Conservation (phyloP, 2,888 invertebrate species). For the Hypomecis atomaria region DNA sequence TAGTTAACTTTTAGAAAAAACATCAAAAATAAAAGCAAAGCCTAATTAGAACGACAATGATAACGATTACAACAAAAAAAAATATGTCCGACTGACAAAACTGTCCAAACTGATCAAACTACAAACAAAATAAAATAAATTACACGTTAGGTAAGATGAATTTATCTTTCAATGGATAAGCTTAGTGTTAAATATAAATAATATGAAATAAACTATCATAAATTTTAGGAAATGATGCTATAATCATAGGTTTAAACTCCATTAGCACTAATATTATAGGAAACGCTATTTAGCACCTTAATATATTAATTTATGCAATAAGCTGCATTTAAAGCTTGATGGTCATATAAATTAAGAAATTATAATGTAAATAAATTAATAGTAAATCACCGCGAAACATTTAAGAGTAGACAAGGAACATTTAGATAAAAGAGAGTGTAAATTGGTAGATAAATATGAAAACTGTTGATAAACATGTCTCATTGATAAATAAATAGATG, state of each 20-base stretch:
- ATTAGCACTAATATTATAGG: conserved; percentile 26
- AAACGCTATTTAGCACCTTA: conserved; percentile 33
- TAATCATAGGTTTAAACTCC: conserved; percentile 16
- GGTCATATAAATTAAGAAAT: conserved; percentile 35
- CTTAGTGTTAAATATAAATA: too few species aligned
- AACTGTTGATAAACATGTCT: conserved; percentile 34
- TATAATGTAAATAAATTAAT: conserved; percentile 25
- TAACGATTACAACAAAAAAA: too few species aligned
- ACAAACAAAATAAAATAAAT: too few species aligned
- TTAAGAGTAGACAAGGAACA: conserved; percentile 30
- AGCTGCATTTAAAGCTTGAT: conserved; percentile 37
- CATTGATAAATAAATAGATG: conserved; percentile 8
- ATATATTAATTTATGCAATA: conserved; percentile 41
- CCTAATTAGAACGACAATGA: too few species aligned
- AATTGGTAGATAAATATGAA: conserved; percentile 34
- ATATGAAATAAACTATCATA: too few species aligned
- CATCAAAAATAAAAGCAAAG: too few species aligned
- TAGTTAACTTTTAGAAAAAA: too few species aligned
- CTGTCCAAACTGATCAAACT: too few species aligned
- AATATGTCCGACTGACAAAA: too few species aligned
- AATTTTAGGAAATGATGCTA: not conserved
- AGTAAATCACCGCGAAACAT: conserved; percentile 28
- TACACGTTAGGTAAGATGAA: too few species aligned
- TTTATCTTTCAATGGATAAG: too few species aligned
- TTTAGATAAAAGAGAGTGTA: conserved; percentile 40